phyloP scores from a whole-genome alignment of 2,888 invertebrate genomes.

The Papilio demoleus region DNA sequence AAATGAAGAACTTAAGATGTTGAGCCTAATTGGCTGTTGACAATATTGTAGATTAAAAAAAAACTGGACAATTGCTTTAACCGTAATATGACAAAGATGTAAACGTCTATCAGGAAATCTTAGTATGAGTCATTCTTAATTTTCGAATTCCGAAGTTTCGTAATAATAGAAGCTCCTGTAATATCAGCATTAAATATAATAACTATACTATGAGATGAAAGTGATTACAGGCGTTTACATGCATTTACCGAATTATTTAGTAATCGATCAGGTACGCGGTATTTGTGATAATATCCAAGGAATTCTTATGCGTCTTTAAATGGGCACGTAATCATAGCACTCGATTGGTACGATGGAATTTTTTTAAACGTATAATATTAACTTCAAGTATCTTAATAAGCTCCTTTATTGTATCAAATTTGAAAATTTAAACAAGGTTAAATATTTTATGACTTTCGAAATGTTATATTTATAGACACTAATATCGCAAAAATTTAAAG shows the following conservation, averaged over 20 bases:
- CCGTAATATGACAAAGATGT: too few relatives aligned
- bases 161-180: slow-evolving; percentile 51
- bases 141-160: slow-evolving; percentile 41
- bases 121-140: slow-evolving; percentile 30
- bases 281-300: slow-evolving; percentile 63
- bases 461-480: too few relatives aligned
- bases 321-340: slow-evolving; percentile 50
- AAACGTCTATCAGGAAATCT: not conserved
- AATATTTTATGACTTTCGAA: slow-evolving; percentile 26
- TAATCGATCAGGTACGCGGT: slow-evolving; percentile 67
- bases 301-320: slow-evolving; percentile 58
- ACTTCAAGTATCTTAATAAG: slow-evolving; percentile 41
- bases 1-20: too few relatives aligned
- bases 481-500: too few relatives aligned
- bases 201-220: slow-evolving; percentile 69
- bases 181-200: slow-evolving; percentile 70
- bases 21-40: too few relatives aligned
- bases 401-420: slow-evolving; percentile 15
- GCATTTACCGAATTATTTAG: slow-evolving; percentile 78
- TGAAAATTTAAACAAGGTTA: too few relatives aligned
- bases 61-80: not conserved
- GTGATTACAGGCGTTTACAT: slow-evolving; percentile 81
- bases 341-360: slow-evolving; percentile 33
- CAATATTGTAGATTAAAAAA: too few relatives aligned
- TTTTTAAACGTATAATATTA: slow-evolving; percentile 40